Evolutionary conservation across 2,797 vertebrate genomes (phyloP).

Genomic region (Furcifer pardalis): DNA sequence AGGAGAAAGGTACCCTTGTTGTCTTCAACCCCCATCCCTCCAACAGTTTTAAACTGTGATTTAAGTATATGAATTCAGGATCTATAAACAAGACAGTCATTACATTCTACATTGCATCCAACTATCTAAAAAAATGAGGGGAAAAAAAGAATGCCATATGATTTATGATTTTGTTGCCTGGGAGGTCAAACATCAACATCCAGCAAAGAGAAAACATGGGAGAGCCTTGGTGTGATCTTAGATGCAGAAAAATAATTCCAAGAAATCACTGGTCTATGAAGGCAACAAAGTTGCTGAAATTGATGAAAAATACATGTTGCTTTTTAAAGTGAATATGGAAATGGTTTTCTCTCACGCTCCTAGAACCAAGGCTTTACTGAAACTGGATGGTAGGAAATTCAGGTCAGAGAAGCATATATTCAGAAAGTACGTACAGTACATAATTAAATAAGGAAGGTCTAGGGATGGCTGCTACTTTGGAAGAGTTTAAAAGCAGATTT

Average conservation of each 20-base stretch:
- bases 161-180: conserved; percentile 4
- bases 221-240: conserved; percentile 39
- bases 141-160: conserved; percentile 12
- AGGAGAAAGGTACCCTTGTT: conserved; percentile 25
- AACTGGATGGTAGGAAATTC: no score
- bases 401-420: no score
- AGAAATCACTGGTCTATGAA: conserved; percentile 36
- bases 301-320: neutral
- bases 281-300: conserved; percentile 36
- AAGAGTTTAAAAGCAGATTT: no score
- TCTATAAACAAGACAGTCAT: conserved; percentile 21
- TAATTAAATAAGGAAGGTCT: no score
- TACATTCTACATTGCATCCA: conserved; percentile 11
- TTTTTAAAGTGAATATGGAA: neutral
- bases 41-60: conserved; percentile 43
- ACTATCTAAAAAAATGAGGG: conserved; percentile 18
- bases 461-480: no score
- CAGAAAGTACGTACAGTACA: no score
- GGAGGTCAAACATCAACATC: no score
- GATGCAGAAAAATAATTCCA: conserved; percentile 39
- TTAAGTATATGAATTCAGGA: conserved; percentile 36
- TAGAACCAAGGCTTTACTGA: no score
- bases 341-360: no score
- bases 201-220: neutral
- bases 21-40: conserved; percentile 24